Evolutionary conservation across 2,797 vertebrate species (phyloP).

Genomic region (Liparis tanakae): DNA sequence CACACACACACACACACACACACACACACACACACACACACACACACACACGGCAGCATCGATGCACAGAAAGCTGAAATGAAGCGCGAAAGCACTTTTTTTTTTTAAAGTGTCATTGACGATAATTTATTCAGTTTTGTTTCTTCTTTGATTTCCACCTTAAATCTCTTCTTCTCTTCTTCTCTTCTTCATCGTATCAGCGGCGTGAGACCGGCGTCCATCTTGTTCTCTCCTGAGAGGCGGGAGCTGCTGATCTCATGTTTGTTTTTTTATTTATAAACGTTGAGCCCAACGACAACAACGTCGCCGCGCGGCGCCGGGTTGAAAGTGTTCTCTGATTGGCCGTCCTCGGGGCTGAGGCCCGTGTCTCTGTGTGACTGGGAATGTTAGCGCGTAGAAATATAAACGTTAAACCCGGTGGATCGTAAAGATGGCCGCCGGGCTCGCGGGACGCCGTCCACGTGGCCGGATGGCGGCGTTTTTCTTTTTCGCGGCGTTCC

Average conservation of each 20-base stretch:
- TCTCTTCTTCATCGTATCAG: too few relatives aligned
- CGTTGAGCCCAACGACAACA: too few relatives aligned
- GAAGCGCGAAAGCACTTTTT: not conserved
- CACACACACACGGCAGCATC: not conserved
- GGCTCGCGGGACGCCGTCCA: not conserved
- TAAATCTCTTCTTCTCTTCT: not conserved
- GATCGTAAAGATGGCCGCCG: not conserved
- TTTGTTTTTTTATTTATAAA: too few relatives aligned
- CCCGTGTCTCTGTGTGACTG: not conserved
- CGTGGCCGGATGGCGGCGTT: slow-evolving; percentile 9
- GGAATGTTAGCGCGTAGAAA: not conserved
- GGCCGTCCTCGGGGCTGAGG: slow-evolving; percentile 27
- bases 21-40: not conserved
- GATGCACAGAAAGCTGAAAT: not conserved
- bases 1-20: not conserved
- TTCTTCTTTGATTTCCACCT: not conserved
- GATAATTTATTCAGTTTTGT: not conserved
- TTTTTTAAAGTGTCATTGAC: not conserved
- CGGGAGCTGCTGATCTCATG: too few relatives aligned
- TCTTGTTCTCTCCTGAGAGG: too few relatives aligned
- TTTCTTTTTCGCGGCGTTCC: not conserved
- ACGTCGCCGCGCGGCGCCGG: too few relatives aligned
- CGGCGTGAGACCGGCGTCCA: too few relatives aligned
- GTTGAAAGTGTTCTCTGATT: not conserved
- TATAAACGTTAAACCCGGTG: not conserved